Evolutionary conservation across 2,888 invertebrate genomes (phyloP), one percentile per base, ranked within the genome.

Genomic region (Drosophila nigricruria): DNA sequence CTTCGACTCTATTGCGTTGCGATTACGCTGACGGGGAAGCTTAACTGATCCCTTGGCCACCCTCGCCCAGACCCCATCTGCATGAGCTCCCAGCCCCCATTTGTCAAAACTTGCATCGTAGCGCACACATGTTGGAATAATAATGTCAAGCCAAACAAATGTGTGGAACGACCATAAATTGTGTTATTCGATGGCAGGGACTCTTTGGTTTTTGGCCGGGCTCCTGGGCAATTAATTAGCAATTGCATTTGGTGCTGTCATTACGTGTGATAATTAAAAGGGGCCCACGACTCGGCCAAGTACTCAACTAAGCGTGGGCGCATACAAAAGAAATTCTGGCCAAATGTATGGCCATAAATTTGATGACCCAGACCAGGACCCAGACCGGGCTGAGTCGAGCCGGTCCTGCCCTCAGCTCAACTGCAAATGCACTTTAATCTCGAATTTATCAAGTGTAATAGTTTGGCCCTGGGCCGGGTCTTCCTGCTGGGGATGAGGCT

Each of bases 341-440:
- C 77, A 91, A 91, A 91, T 91, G 92, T 76, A 83, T 70, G 79
- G 83, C 90, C 91, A 92, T 91, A 91, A 92, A 91, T 92, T 90
- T 90, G 84, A 73, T 80, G 83, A 60, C 79, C 75, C 53, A 16
- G 50, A 9, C 34, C 27, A 1, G 50, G 16, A 23, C 20, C 5
- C 49, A 18, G 30, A 16, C n/a, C 66, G 25, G 32, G 12, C 20
- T 60, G 32, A 27, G 58, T 58, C 62, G 49, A 50, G 74, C 64
- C 60, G 36, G 43, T 58, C 47, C 57, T 47, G 61, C 36, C 62
- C 59, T 60, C 57, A 42, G 78, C 82, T 81, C 76, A 76, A 77
- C 88, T 82, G 86, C 85, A 90, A 90, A 83, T 90, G 89, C 90
- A 90, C 81, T 90, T 88, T 88, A 88, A 89, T 90, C 90, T 88